phyloP scores from a whole-genome alignment of 2,113 vertebrate species.

The Cnemophilus loriae region DNA sequence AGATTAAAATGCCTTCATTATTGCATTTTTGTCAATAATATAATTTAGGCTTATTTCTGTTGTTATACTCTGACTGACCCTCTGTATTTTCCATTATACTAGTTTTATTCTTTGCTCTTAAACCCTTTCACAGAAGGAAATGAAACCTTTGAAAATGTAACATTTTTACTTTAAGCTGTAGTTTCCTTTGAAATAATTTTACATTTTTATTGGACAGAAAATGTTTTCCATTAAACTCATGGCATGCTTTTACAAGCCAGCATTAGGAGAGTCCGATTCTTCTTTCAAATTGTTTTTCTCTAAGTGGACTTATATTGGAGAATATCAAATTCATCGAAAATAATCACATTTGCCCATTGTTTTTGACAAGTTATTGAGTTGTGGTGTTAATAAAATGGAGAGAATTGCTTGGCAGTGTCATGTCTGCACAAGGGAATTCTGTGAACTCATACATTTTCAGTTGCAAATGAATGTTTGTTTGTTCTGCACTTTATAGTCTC shows the following conservation, averaged over 20 bases:
- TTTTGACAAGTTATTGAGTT: slow-evolving; percentile 61
- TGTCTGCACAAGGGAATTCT: slow-evolving; percentile 30
- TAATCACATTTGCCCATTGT: slow-evolving; percentile 37
- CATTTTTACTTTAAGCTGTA: neutral
- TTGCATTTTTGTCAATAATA: slow-evolving; percentile 34
- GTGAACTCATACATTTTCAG: slow-evolving; percentile 42
- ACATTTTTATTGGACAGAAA: neutral
- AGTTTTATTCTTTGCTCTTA: neutral
- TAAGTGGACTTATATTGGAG: neutral
- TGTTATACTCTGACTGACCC: neutral
- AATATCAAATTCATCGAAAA: neutral
- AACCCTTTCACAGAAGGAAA: neutral
- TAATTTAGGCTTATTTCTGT: neutral
- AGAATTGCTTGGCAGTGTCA: slow-evolving; percentile 44
- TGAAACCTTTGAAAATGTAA: neutral
- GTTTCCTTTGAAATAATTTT: slow-evolving; percentile 9
- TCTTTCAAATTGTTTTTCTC: neutral
- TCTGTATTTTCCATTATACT: neutral
- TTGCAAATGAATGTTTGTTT: slow-evolving; percentile 54
- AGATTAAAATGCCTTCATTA: slow-evolving; percentile 47
- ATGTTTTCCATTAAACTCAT: neutral
- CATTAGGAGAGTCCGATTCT: neutral
- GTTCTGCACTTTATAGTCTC: neutral
- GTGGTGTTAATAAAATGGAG: slow-evolving; percentile 46
- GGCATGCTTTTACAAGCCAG: neutral